Conservation (phyloP, 2,888 invertebrate species). For the Leptinotarsa haldemani region DNA sequence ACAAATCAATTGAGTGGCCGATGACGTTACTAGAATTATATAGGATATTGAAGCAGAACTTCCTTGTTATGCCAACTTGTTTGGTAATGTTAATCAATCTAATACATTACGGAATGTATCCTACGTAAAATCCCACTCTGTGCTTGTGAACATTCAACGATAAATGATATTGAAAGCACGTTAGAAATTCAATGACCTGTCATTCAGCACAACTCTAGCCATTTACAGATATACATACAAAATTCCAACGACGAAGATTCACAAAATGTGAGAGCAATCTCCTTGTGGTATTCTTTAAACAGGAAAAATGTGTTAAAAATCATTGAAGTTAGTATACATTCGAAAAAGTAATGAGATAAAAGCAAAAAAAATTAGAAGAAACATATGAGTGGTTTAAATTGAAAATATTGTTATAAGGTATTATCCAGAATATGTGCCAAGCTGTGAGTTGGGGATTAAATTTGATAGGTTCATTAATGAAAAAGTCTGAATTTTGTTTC, state of each 20-base stretch:
- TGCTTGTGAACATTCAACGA: not conserved
- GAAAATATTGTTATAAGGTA: not conserved
- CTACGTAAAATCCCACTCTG: too few species aligned
- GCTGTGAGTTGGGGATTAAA: not conserved
- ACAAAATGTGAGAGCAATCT: slow-evolving; percentile 40
- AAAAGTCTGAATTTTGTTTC: too few species aligned
- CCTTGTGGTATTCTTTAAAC: slow-evolving; percentile 37
- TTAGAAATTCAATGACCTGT: slow-evolving; percentile 10
- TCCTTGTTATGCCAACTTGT: too few species aligned
- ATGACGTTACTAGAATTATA: too few species aligned
- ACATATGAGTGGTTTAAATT: not conserved
- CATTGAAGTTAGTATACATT: not conserved
- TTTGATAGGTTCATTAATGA: too few species aligned
- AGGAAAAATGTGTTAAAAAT: slow-evolving; percentile 21
- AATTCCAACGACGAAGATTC: slow-evolving; percentile 40
- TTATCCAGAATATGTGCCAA: too few species aligned
- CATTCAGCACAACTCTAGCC: slow-evolving; percentile 7
- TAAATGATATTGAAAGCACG: too few species aligned
- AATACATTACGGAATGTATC: not conserved
- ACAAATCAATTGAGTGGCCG: too few species aligned
- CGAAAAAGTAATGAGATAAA: not conserved
- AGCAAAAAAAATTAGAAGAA: not conserved
- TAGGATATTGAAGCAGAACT: too few species aligned
- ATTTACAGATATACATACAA: slow-evolving; percentile 40
- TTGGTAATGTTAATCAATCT: not conserved